phyloP scores from a whole-genome alignment of 1,140 invertebrate genomes.

The Drosophila azteca region DNA sequence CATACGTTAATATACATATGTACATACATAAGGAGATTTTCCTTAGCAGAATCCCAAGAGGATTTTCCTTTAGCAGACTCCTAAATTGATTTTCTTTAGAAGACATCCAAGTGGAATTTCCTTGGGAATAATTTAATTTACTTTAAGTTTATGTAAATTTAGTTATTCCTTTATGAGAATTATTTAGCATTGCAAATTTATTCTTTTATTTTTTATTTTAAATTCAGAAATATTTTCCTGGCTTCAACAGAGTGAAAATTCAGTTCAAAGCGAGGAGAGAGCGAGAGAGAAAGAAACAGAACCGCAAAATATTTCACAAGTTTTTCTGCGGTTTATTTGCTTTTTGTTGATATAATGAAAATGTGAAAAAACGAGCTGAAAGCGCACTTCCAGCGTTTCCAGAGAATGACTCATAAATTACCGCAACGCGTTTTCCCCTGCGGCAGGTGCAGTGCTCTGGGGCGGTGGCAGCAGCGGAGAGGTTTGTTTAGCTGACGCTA shows the following conservation, averaged over 20 bases:
- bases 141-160: constrained; percentile 27
- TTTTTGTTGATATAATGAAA: constrained; percentile 52
- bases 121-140: constrained; percentile 26
- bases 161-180: background rate
- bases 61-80: too few species aligned
- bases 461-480: constrained; percentile 5
- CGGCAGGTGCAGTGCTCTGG: constrained; percentile 60
- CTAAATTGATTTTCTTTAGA: background rate
- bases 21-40: background rate
- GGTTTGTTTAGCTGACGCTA: constrained; percentile 21
- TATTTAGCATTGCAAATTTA: too few species aligned
- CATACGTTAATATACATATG: background rate
- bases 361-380: constrained; percentile 46
- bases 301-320: constrained; percentile 41
- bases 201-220: too few species aligned
- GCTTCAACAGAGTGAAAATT: constrained; percentile 10
- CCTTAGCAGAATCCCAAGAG: too few species aligned
- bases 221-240: constrained; percentile 34
- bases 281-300: background rate
- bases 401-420: constrained; percentile 77
- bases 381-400: constrained; percentile 45
- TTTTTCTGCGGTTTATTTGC: constrained; percentile 64
- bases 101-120: background rate
- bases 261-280: constrained; percentile 7
- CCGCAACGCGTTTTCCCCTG: constrained; percentile 60